These are phyloP conservation scores for Noturus placidus DNA, from an alignment of 2,113 vertebrate species.

Conservation along the genomic window DNA sequence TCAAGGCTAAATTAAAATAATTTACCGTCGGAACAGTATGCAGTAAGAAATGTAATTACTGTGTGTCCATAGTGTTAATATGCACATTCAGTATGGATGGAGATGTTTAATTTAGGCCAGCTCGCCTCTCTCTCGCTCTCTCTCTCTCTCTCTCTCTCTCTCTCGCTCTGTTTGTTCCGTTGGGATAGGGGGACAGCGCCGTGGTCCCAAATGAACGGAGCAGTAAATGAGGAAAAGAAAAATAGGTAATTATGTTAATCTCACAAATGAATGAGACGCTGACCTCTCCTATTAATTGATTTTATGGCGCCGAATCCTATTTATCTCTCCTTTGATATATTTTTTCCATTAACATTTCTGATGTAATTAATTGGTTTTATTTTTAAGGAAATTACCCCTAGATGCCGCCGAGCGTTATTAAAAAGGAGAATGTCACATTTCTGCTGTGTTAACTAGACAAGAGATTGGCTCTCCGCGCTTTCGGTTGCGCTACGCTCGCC, in stretches of 20 bases:
- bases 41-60: slow-evolving; percentile 48
- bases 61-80: slow-evolving; percentile 41
- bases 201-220: slow-evolving; percentile 73
- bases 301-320: slow-evolving; percentile 66
- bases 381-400: slow-evolving; percentile 61
- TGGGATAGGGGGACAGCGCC: slow-evolving; percentile 63
- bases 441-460: slow-evolving; percentile 51
- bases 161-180: slow-evolving; percentile 57
- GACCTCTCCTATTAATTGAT: slow-evolving; percentile 74
- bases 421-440: slow-evolving; percentile 51
- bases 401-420: slow-evolving; percentile 48
- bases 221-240: slow-evolving; percentile 73
- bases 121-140: slow-evolving; percentile 25
- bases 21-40: slow-evolving; percentile 30
- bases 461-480: slow-evolving; percentile 70
- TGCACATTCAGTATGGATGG: slow-evolving; percentile 43
- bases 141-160: neutral
- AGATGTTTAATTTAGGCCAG: slow-evolving; percentile 56
- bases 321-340: slow-evolving; percentile 66
- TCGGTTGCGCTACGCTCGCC: slow-evolving; percentile 72
- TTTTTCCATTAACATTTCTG: slow-evolving; percentile 60
- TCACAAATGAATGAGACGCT: slow-evolving; percentile 73
- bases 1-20: slow-evolving; percentile 22
- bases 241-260: slow-evolving; percentile 79
- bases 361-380: slow-evolving; percentile 72